Evolutionary conservation across 2,888 invertebrate species (phyloP).

Genomic region (Diplolepis rosae): DNA sequence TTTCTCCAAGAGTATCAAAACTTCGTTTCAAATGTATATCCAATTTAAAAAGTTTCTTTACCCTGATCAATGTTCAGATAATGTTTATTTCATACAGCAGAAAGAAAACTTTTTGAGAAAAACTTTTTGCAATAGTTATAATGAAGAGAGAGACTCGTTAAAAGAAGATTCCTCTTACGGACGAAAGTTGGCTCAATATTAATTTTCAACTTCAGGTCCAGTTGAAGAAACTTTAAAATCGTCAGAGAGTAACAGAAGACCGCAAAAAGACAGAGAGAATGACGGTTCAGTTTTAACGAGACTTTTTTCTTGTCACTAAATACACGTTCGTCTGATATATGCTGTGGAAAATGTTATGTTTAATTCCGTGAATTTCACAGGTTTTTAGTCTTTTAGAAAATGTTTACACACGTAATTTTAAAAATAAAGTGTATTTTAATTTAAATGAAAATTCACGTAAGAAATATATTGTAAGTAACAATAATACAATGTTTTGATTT

Average conservation of each 20-base stretch:
- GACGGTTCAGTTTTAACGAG: neutral
- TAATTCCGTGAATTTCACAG: too few relatives aligned
- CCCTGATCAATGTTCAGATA: too few relatives aligned
- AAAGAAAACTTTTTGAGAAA: neutral
- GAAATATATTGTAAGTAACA: too few relatives aligned
- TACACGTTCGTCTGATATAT: slow-evolving; percentile 2
- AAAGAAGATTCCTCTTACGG: neutral
- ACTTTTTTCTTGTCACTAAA: too few relatives aligned
- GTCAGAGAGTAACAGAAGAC: slow-evolving; percentile 9
- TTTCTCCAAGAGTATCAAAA: too few relatives aligned
- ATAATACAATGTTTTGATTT: neutral
- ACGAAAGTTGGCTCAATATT: neutral
- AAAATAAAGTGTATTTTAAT: too few relatives aligned
- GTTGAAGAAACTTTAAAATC: neutral
- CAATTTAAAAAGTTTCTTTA: too few relatives aligned
- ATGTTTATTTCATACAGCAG: neutral
- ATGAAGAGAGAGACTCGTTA: neutral
- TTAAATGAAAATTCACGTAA: too few relatives aligned
- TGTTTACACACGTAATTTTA: too few relatives aligned
- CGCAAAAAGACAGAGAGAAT: neutral
- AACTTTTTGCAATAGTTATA: neutral
- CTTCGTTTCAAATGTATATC: too few relatives aligned
- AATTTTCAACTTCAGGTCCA: neutral
- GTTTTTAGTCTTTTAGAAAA: too few relatives aligned
- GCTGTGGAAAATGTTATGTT: too few relatives aligned